Evolutionary conservation across 2,797 vertebrate genomes (phyloP).

Genomic region (Tokudaia tokunoshimensis): DNA sequence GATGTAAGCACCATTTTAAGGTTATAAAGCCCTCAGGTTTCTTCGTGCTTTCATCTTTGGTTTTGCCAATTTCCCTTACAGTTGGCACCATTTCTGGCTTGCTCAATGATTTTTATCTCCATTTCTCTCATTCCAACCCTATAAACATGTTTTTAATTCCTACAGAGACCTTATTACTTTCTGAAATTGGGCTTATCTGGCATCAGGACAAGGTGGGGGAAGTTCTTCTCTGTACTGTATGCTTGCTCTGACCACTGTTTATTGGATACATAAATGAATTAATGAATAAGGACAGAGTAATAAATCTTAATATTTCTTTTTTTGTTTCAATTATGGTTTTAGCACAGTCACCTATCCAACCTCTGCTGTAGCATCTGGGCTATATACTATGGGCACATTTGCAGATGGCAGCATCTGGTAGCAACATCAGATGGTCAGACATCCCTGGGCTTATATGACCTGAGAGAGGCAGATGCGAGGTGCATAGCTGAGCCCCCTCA

Average conservation of each 20-base stretch:
- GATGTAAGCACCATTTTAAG: neutral
- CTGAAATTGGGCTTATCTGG: neutral
- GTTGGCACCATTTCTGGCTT: neutral
- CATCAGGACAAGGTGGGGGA: neutral
- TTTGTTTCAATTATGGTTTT: neutral
- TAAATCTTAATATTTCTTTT: neutral
- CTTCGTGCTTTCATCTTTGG: neutral
- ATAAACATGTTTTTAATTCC: neutral
- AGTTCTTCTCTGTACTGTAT: neutral
- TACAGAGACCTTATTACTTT: neutral
- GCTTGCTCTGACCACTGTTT: neutral
- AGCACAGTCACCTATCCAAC: neutral
- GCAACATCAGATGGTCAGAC: neutral
- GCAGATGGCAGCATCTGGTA: too few relatives aligned
- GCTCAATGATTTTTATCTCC: neutral
- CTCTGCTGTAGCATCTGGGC: neutral
- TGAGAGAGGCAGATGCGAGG: neutral
- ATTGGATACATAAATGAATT: neutral
- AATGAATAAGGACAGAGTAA: neutral
- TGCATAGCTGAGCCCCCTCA: too few relatives aligned
- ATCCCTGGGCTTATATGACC: neutral
- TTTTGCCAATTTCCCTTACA: neutral
- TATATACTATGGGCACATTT: neutral
- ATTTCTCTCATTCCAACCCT: neutral
- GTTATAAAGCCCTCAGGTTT: neutral